A percentile compares a stretch with the other conserved stretches of the same genome.
Evolutionary conservation across 2,797 vertebrate genomes (phyloP).

Genomic region (Phrynocephalus vlangalii): DNA sequence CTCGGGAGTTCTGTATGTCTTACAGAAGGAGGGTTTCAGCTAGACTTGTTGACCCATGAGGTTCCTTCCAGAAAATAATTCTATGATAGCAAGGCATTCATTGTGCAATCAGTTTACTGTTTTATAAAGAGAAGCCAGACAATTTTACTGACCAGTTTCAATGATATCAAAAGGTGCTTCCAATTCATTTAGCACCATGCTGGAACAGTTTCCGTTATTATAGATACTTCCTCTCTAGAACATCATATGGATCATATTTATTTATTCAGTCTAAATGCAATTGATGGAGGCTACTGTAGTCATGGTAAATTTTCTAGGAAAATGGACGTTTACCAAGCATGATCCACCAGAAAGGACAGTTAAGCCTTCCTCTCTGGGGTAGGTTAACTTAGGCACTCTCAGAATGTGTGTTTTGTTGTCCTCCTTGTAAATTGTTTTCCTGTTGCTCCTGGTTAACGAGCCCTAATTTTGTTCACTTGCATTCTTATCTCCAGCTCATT

Average conservation of each 20-base stretch:
- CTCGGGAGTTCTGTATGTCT: too few species aligned
- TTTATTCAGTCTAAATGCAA: background rate
- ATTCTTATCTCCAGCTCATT: too few species aligned
- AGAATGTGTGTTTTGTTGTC: too few species aligned
- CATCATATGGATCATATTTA: background rate
- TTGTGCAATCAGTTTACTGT: slow-evolving; percentile 28
- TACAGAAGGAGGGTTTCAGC: too few species aligned
- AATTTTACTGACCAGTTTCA: slow-evolving; percentile 25
- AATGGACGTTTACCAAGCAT: background rate
- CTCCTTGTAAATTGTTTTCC: too few species aligned
- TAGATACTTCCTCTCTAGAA: slow-evolving; percentile 1
- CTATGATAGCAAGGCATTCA: background rate
- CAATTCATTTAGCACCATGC: slow-evolving; percentile 1
- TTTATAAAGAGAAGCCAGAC: slow-evolving; percentile 12
- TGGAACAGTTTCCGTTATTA: slow-evolving; percentile 11
- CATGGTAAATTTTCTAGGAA: slow-evolving; percentile 31
- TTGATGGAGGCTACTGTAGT: background rate
- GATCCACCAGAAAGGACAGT: too few species aligned
- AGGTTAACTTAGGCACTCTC: too few species aligned
- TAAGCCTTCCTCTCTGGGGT: too few species aligned
- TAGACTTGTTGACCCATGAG: too few species aligned
- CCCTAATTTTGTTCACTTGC: too few species aligned
- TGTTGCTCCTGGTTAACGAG: too few species aligned
- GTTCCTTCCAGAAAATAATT: too few species aligned
- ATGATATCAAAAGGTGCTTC: background rate